Evolutionary conservation across 2,113 vertebrate species (phyloP).

Genomic region (Crotalus viridis): DNA sequence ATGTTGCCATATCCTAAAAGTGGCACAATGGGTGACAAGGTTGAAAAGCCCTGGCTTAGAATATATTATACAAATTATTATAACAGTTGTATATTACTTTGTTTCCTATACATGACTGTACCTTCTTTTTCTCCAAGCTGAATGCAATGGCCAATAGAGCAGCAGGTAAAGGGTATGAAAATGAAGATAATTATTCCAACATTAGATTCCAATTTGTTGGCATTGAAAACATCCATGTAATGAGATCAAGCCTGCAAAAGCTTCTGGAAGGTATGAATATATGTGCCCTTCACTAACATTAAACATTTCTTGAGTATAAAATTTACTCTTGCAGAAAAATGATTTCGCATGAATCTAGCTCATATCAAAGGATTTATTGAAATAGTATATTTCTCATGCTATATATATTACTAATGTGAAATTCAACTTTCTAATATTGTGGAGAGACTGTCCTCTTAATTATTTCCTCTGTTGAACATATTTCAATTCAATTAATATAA

Average conservation of each 20-base stretch:
- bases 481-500: neutral
- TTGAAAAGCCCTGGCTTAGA: too few relatives aligned
- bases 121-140: slow-evolving; percentile 72
- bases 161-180: slow-evolving; percentile 97
- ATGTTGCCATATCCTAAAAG: too few relatives aligned
- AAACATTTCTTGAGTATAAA: neutral
- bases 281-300: neutral
- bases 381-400: neutral
- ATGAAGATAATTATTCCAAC: slow-evolving; percentile 99
- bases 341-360: neutral
- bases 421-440: neutral
- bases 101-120: neutral
- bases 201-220: slow-evolving; percentile 99
- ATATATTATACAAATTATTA: neutral
- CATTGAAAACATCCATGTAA: slow-evolving; percentile 98
- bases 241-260: slow-evolving; percentile 94
- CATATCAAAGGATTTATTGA: neutral
- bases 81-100: neutral
- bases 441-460: neutral
- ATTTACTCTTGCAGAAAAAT: neutral
- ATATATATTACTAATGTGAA: neutral
- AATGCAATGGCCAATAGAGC: slow-evolving; percentile 97
- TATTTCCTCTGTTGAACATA: neutral
- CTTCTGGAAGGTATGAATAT: slow-evolving; percentile 86
- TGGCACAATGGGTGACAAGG: too few relatives aligned